A percentile compares a stretch with the other conserved stretches of the same genome.
phyloP scores from a whole-genome alignment of 2,888 invertebrate genomes.

The Acronicta aceris region DNA sequence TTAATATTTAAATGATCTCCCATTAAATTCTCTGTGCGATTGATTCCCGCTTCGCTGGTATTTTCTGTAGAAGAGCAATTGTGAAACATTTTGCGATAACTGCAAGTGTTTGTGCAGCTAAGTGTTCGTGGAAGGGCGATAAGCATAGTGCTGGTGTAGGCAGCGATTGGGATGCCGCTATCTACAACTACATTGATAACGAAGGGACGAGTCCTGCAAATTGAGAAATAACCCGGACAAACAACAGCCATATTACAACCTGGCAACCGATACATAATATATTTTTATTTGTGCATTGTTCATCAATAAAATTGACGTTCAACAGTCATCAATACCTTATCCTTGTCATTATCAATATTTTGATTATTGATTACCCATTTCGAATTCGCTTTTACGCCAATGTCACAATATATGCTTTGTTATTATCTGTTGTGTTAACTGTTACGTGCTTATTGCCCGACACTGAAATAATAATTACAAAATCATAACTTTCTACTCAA shows the following conservation, averaged over 20 bases:
- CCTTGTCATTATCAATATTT: too few relatives aligned
- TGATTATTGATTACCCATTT: background rate
- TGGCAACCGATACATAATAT: constrained; percentile 3
- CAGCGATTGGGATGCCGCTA: constrained; percentile 81
- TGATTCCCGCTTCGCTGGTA: constrained; percentile 32
- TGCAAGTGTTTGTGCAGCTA: constrained; percentile 78
- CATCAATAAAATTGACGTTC: background rate
- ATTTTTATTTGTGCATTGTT: background rate
- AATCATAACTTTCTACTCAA: constrained; percentile 27
- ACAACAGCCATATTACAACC: constrained; percentile 18
- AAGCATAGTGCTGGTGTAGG: constrained; percentile 71
- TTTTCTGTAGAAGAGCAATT: constrained; percentile 67
- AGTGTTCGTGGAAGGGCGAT: constrained; percentile 84
- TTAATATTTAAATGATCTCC: too few relatives aligned
- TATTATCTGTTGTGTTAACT: background rate
- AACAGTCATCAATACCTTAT: too few relatives aligned
- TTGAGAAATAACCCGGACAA: constrained; percentile 45
- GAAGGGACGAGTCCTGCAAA: constrained; percentile 60
- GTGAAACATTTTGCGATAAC: constrained; percentile 84
- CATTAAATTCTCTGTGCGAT: too few relatives aligned
- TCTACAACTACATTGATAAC: constrained; percentile 81
- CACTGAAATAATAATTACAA: background rate
- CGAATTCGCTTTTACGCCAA: too few relatives aligned
- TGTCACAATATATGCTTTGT: too few relatives aligned
- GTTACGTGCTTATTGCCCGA: background rate